Evolutionary conservation across 2,888 invertebrate species (phyloP).

Genomic region (Perizoma affinitatum): DNA sequence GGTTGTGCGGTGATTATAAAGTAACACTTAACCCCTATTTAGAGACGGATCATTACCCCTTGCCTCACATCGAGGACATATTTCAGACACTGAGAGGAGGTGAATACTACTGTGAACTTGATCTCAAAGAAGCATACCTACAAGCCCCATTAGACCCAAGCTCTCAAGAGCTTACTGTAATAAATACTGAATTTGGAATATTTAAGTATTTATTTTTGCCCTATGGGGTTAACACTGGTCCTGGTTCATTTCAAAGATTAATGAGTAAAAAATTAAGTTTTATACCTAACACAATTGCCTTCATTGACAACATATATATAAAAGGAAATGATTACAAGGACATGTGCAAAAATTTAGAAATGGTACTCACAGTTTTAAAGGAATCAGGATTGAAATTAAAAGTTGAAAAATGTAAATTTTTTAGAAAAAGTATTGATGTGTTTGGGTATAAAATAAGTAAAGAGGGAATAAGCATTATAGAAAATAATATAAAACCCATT

Average conservation of each 20-base stretch:
- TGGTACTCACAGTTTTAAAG: neutral
- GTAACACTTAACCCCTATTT: constrained; percentile 32
- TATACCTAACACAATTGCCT: constrained; percentile 8
- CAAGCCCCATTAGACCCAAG: neutral
- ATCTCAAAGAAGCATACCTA: constrained; percentile 1
- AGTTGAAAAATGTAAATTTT: constrained; percentile 9
- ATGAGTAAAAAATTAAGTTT: constrained; percentile 8
- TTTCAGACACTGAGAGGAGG: constrained; percentile 2
- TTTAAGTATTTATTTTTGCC: neutral
- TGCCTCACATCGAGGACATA: constrained; percentile 19
- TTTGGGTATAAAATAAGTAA: constrained; percentile 10
- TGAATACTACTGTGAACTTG: constrained; percentile 17
- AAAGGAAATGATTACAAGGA: neutral
- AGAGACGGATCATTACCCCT: constrained; percentile 21
- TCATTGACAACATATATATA: constrained; percentile 13
- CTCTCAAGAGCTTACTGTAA: neutral
- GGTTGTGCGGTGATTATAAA: constrained; percentile 41
- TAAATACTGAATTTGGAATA: constrained; percentile 7
- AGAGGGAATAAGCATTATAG: constrained; percentile 3
- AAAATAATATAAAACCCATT: constrained; percentile 7
- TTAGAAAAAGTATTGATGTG: neutral
- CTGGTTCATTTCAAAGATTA: constrained; percentile 19
- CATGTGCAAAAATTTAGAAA: neutral
- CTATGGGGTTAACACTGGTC: constrained; percentile 2
- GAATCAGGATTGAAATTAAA: constrained; percentile 8